Evolutionary conservation across 1,140 invertebrate species (phyloP).

Genomic region (Drosophila rhopaloa): DNA sequence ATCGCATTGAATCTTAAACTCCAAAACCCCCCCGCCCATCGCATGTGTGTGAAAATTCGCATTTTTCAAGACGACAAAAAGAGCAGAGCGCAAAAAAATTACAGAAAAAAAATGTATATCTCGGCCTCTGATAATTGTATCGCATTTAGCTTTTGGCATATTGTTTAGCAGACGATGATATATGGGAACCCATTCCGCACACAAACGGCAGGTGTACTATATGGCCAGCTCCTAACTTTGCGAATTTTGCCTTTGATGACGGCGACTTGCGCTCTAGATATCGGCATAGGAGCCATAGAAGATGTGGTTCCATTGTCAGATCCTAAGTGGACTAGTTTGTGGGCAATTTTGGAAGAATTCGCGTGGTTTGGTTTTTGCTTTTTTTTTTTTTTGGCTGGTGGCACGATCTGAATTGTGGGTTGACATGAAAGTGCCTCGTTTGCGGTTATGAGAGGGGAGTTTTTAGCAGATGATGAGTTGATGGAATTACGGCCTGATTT

Average conservation of each 20-base stretch:
- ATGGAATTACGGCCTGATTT: constrained; percentile 34
- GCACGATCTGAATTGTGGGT: constrained; percentile 59
- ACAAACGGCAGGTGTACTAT: constrained; percentile 50
- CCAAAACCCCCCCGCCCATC: constrained; percentile 13
- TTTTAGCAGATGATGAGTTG: constrained; percentile 43
- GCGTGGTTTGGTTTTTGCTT: constrained; percentile 42
- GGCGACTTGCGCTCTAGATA: constrained; percentile 45
- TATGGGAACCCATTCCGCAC: constrained; percentile 46
- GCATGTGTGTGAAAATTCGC: constrained; percentile 77
- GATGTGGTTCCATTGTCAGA: constrained; percentile 56
- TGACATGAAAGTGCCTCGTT: constrained; percentile 74
- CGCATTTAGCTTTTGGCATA: constrained; percentile 78
- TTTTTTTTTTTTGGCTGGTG: constrained; percentile 11
- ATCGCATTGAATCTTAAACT: constrained; percentile 78
- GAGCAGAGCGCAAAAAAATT: constrained; percentile 18
- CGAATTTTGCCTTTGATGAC: constrained; percentile 34
- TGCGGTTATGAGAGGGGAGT: constrained; percentile 33
- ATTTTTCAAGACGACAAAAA: constrained; percentile 49
- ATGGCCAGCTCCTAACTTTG: constrained; percentile 16
- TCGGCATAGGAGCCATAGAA: constrained; percentile 20
- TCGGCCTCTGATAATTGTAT: constrained; percentile 73
- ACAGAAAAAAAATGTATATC: constrained; percentile 51
- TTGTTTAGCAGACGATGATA: constrained; percentile 73
- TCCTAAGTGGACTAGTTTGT: constrained; percentile 75
- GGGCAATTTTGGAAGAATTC: constrained; percentile 76